These are phyloP conservation scores for Leptura quadrifasciata DNA, from an alignment of 2,888 invertebrate genomes.

Conservation along the genomic window DNA sequence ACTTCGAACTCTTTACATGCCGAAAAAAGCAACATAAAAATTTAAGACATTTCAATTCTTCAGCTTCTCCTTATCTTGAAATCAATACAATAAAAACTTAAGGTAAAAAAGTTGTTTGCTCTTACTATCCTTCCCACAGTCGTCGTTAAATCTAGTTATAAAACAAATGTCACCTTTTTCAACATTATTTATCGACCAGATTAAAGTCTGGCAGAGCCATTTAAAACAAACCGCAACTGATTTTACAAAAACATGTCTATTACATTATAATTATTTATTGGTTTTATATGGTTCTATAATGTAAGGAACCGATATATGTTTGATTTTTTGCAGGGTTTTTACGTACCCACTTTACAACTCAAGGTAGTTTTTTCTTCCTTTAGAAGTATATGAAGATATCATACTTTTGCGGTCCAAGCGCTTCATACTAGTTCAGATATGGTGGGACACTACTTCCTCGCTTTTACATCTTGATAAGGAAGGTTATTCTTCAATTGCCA, in stretches of 20 bases:
- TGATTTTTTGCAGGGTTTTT: too few relatives aligned
- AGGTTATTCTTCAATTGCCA: too few relatives aligned
- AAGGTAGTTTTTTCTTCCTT: too few relatives aligned
- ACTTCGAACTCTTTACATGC: conserved; percentile 20
- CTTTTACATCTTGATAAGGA: too few relatives aligned
- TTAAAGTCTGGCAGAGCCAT: conserved; percentile 37
- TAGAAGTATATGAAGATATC: too few relatives aligned
- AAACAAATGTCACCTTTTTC: conserved; percentile 40
- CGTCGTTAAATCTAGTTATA: conserved; percentile 48
- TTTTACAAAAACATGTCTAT: conserved; percentile 26
- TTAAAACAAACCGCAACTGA: conserved; percentile 29
- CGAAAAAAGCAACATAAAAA: conserved; percentile 44
- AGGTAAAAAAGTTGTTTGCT: conserved; percentile 44
- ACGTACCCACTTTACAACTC: too few relatives aligned
- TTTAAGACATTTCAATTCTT: conserved; percentile 47
- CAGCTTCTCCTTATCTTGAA: conserved; percentile 41
- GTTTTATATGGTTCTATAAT: conserved; percentile 1
- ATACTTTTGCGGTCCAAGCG: too few relatives aligned
- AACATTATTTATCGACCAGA: conserved; percentile 40
- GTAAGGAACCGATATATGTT: too few relatives aligned
- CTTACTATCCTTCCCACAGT: conserved; percentile 45
- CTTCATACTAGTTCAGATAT: too few relatives aligned
- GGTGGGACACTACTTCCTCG: too few relatives aligned
- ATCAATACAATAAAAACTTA: conserved; percentile 42
- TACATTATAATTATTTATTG: conserved; percentile 23